Evolutionary conservation across 2,888 invertebrate species (phyloP), one percentile per base, ranked within the genome.

Genomic region (Diabrotica balteata): DNA sequence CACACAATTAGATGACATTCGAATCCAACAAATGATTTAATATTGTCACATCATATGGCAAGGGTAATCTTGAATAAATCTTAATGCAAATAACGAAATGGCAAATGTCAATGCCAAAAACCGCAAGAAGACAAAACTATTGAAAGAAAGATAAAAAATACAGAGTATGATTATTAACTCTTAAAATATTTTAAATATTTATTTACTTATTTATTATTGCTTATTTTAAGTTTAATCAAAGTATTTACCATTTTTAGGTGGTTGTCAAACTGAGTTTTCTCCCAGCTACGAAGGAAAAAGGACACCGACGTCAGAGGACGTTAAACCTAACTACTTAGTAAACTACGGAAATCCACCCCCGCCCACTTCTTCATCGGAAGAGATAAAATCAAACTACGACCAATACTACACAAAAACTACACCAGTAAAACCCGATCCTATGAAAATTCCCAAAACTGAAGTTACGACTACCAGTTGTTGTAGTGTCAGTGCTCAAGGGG

Each of bases 371-470:
- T 72, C 75, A 22, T 76, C 75, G 46, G 64, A 70, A 52, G 76
- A 76, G 42, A 73, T 75, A 7, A 80, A 82, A 71, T 74, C 79
- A 9, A 76, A 82, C 22, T 84, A 81, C 73, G 82, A 83, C 64
- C 78, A 83, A 50, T 84, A 84, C 72, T 76, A 78, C 57, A 61
- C 77, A 44, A 74, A 76, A 73, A 71, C 73, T 8, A 77, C 73
- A 44, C 80, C 84, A 7, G 73, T 81, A 46, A 83, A 83, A 73
- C 78, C 81, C 4, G 83, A 83, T 68, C 72, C 77, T 7, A 84
- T 87, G 76, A 88, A 88, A 77, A 84, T 87, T 9, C 86, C 88
- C 7, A 88, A 88, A 79, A 86, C 86, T 1, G 83, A 85, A 76
- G 77, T 81, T 8, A 80, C 82, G 6, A 80, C 82, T 49, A 81